Evolutionary conservation across 2,113 vertebrate genomes (phyloP).

Genomic region (Lepidothrix coronata): DNA sequence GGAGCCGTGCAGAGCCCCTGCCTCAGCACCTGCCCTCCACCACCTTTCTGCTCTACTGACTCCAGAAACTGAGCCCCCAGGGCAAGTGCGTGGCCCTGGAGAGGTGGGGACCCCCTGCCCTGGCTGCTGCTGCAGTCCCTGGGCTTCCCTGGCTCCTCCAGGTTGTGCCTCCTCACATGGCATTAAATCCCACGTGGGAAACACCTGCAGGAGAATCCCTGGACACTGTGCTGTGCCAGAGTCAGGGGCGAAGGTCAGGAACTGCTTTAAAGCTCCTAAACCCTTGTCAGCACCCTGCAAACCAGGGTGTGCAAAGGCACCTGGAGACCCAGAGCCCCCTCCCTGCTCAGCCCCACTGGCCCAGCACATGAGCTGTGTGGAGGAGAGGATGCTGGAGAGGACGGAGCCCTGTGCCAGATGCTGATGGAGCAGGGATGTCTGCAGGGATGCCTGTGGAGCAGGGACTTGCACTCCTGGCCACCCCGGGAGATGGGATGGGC

Average conservation of each 20-base stretch:
- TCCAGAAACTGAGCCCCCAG: not conserved
- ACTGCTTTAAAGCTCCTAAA: not conserved
- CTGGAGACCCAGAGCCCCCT: not conserved
- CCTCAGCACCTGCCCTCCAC: not conserved
- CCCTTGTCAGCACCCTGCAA: not conserved
- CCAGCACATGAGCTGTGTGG: not conserved
- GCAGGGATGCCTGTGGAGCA: not conserved
- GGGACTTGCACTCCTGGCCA: not conserved
- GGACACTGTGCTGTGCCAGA: accelerated
- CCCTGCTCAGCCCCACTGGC: not conserved
- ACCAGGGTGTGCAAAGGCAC: not conserved
- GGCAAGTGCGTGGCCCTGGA: not conserved
- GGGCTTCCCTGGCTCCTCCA: not conserved
- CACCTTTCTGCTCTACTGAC: not conserved
- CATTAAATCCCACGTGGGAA: accelerated
- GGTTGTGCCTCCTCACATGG: not conserved
- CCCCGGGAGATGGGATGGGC: not conserved
- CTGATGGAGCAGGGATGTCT: not conserved
- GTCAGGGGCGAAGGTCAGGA: not conserved
- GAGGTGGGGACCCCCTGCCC: not conserved
- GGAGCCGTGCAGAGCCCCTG: not conserved
- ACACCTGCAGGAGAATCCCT: not conserved
- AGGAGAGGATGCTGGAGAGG: not conserved
- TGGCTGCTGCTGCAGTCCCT: not conserved
- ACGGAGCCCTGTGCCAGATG: not conserved